phyloP scores from a whole-genome alignment of 2,113 vertebrate genomes.

The Oplegnathus fasciatus region DNA sequence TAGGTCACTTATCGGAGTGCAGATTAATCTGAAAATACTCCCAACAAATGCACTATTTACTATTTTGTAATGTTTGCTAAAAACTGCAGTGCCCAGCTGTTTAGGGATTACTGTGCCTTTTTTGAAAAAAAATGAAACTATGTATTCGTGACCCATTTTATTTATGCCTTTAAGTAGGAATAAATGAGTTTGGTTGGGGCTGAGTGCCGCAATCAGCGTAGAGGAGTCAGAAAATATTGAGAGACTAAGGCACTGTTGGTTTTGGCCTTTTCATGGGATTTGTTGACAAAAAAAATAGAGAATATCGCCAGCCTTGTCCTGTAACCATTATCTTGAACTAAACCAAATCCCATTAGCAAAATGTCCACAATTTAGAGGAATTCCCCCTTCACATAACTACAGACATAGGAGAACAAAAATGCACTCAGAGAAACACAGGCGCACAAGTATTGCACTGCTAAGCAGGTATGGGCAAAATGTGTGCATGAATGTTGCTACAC shows the following conservation, averaged over 20 bases:
- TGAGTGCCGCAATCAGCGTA: background rate
- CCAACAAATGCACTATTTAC: slow-evolving; percentile 5
- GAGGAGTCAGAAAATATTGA: background rate
- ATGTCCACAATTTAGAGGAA: background rate
- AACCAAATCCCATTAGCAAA: background rate
- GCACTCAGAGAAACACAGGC: background rate
- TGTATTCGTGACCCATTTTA: slow-evolving; percentile 17
- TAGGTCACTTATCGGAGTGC: background rate
- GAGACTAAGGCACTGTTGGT: background rate
- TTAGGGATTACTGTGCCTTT: slow-evolving; percentile 1
- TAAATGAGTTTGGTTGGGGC: background rate
- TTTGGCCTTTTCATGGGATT: background rate
- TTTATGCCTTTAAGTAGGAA: background rate
- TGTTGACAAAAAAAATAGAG: background rate
- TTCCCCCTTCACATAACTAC: background rate
- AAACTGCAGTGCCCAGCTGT: background rate
- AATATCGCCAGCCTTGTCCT: background rate
- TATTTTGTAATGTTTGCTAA: background rate
- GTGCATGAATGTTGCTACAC: background rate
- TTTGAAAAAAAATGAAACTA: background rate
- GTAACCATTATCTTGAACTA: background rate
- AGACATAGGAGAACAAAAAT: background rate
- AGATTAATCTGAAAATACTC: slow-evolving; percentile 26
- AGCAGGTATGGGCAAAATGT: background rate
- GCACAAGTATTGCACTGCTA: background rate